These are phyloP conservation scores for Dipodomys stephensi DNA, from an alignment of 2,113 vertebrate species.

Conservation along the genomic window DNA sequence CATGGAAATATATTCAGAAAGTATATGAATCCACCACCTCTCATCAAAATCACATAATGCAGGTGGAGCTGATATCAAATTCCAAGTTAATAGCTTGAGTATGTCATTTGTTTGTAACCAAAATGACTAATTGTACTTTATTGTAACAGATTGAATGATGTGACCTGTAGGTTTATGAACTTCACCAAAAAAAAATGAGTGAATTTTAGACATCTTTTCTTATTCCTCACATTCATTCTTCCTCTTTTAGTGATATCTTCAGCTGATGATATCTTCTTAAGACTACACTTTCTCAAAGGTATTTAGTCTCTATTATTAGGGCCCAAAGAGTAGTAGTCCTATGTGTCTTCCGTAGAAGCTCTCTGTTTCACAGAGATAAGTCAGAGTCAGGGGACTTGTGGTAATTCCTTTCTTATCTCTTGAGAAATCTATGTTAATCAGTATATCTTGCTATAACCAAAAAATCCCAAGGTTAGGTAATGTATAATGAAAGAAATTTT, in stretches of 20 bases:
- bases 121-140: neutral
- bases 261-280: slow-evolving; percentile 8
- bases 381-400: neutral
- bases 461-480: neutral
- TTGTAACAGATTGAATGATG: neutral
- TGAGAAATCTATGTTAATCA: neutral
- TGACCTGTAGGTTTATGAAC: neutral
- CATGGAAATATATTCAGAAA: neutral
- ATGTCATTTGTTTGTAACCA: neutral
- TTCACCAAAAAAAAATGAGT: too few species aligned
- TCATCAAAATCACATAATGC: neutral
- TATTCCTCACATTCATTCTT: neutral
- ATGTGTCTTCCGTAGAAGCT: neutral
- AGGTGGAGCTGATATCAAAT: neutral
- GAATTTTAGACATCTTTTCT: neutral
- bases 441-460: neutral
- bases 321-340: neutral
- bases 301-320: neutral
- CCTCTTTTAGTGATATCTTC: neutral
- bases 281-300: neutral
- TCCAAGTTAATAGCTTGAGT: neutral
- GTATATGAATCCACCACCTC: too few species aligned
- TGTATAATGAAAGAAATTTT: neutral
- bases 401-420: neutral
- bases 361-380: neutral